Evolutionary conservation across 2,888 invertebrate genomes (phyloP).

Genomic region (Tachina lurida): DNA sequence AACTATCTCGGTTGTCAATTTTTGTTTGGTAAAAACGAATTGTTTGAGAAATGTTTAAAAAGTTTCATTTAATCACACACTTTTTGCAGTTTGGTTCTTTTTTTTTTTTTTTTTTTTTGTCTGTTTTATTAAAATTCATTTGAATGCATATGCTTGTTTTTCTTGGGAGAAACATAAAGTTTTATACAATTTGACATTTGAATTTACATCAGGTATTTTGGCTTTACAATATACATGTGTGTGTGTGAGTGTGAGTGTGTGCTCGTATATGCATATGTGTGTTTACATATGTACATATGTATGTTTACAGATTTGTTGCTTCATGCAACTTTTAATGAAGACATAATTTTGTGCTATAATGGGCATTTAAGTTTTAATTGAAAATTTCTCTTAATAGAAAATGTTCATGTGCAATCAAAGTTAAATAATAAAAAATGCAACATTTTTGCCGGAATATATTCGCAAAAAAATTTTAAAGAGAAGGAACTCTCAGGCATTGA

Average conservation of each 20-base stretch:
- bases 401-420: too few species aligned
- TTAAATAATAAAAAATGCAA: too few species aligned
- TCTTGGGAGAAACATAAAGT: background rate
- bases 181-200: constrained; percentile 11
- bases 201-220: constrained; percentile 20
- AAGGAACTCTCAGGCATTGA: too few species aligned
- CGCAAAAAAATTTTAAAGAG: too few species aligned
- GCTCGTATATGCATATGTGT: background rate
- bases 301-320: background rate
- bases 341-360: background rate
- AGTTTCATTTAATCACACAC: constrained; percentile 30
- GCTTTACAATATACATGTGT: background rate
- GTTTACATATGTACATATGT: too few species aligned
- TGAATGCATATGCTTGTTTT: background rate
- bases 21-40: constrained; percentile 12
- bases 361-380: background rate
- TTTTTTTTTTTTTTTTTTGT: background rate
- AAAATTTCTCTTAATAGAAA: background rate
- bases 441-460: too few species aligned
- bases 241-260: background rate
- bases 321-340: constrained; percentile 17
- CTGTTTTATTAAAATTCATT: constrained; percentile 8
- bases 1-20: constrained; percentile 35
- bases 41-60: constrained; percentile 12
- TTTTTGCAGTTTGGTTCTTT: background rate